Base-by-base conservation (phyloP, 2,797 vertebrate genomes). In the Poecilia velifera region DNA sequence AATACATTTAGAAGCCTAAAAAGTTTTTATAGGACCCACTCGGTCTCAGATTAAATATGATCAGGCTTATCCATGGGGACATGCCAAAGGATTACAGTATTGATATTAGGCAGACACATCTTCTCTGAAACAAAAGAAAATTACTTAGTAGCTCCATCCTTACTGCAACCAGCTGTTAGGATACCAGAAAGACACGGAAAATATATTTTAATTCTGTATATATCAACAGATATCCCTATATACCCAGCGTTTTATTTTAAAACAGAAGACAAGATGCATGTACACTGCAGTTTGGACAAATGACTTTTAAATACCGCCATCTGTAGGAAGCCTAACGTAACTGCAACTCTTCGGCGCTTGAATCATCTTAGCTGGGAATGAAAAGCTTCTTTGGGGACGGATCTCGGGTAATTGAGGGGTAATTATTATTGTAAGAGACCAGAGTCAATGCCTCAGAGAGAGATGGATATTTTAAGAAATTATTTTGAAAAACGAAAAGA, bases 241-340 rank as follows among this genome's bases (percentile, higher is more conserved):
- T 41, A 45, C 5, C 5, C 22, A 13, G 39, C 10, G 41, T 70
- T 70, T 71, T 45, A n/a, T 45, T 70, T 81, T 51, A 73, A 84
- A 75, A 72, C 79, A 84, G 43, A 82, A 20, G 28, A 79, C 36
- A 41, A 75, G 41, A 59, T 9, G 49, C 75, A 76, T 13, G 34
- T 43, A 45, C 10, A 3, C 45, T 73, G 41, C 79, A 74, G 41
- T 47, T 36, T 45, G 64, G 43, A 34, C 46, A 74, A 87, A 88
- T 76, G 80, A 77, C 87, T 83, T 90, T 86, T 85, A 88, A 95
- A 93, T 55, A 92, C 87, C 86, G 89, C 88, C 94, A 89, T 90
- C 94, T 95, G 74, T 90, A 80, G 94, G 88, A 64, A 0, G 22
- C 22, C 4, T 7, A 0, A 1, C 9, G 82, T n/a, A 86, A 82